Base-by-base conservation (phyloP, 2,888 invertebrate species). In the Perizoma flavofasciatum region DNA sequence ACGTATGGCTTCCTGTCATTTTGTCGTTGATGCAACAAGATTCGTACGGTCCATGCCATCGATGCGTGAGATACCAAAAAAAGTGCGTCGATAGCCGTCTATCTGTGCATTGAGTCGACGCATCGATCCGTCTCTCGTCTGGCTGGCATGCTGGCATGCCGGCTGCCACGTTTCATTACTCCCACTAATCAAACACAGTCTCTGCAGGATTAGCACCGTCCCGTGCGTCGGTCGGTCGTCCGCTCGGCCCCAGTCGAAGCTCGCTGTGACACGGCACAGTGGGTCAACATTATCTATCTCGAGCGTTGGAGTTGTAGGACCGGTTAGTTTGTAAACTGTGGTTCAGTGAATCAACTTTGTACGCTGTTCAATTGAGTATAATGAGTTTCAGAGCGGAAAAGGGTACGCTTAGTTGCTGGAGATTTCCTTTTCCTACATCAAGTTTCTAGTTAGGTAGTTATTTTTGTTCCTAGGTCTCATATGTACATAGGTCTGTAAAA, bases 111-210 rank as follows among this genome's bases (percentile, higher is more conserved):
- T 5, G 48, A 43, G 22, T 6, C 10, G 45, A 8, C 35, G 39
- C 47, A 59, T 59, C 59, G 58, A 53, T 46, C 53, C 40, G 59
- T 59, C 59, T 49, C 49, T 34, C 52, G 0, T 22, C 22, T 22
- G 22, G 55, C 55, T 37, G 55, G n/a, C n/a, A n/a, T n/a, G n/a
- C 7, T 10, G 11, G 5, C 22, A 11, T 8, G 46, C 46, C 46
- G 46, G 46, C 56, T 52, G 57, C 52, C 58, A 49, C 59, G 59
- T 53, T 59, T 49, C 59, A 59, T 59, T 54, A 59, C 59, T 45
- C 49, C 40, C 59, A 45, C 39, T 54, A 58, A 59, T 59, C 54
- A 54, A 52, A 52, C 59, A 52, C 49, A 49, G 49, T 39, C 49
- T 49, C 49, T 49, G 49, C 39, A 48, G 54, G 58, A 58, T 58